Evolutionary conservation across 2,113 vertebrate species (phyloP).

Genomic region (Uria aalge): DNA sequence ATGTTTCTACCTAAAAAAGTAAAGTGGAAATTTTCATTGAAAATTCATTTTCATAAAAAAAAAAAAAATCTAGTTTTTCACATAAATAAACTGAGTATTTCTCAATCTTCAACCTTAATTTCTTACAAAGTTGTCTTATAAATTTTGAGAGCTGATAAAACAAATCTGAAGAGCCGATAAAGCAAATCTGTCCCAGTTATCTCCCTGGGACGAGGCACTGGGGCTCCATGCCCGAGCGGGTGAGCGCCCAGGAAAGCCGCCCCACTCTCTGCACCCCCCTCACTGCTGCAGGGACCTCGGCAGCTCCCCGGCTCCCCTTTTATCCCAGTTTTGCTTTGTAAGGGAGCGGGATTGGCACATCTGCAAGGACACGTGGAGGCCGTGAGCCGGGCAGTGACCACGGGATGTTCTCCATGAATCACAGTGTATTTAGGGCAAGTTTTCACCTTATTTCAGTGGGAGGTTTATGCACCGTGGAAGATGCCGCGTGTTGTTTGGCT

Average conservation of each 20-base stretch:
- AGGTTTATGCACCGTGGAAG: background rate
- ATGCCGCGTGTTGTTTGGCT: accelerated
- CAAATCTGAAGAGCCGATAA: too few relatives aligned
- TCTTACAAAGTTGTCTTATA: background rate
- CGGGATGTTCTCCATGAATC: background rate
- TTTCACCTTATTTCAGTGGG: background rate
- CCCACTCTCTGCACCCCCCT: background rate
- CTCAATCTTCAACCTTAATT: background rate
- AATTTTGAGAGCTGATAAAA: background rate
- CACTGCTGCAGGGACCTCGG: accelerated
- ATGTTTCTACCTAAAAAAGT: background rate
- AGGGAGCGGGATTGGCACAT: background rate
- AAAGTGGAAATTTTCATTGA: too few relatives aligned
- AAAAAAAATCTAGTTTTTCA: background rate
- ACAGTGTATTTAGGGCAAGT: accelerated
- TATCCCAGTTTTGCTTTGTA: accelerated
- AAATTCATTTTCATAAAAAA: too few relatives aligned
- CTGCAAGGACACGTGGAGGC: background rate
- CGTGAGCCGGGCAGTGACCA: accelerated
- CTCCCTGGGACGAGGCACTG: background rate
- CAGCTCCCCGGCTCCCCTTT: background rate
- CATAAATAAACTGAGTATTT: background rate
- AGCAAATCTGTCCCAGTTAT: background rate
- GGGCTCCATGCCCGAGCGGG: accelerated
- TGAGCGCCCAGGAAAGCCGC: background rate